Conservation (phyloP, 30 jellyfish, hydroid and myxozoan genomes). For the Cassiopea xamachana region DNA sequence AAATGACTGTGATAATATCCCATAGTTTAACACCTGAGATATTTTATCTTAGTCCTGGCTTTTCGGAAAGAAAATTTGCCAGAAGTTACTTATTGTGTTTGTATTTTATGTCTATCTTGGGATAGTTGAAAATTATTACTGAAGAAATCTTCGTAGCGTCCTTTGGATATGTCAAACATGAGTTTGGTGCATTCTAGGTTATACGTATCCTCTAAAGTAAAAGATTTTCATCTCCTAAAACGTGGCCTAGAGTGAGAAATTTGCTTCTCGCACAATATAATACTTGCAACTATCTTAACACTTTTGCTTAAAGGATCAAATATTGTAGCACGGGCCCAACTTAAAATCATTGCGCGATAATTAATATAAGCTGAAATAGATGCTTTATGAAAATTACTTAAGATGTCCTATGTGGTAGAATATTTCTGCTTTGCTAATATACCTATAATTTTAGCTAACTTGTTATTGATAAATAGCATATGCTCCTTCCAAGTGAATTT, state of each 20-base stretch:
- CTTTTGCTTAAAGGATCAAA: conserved; percentile 9
- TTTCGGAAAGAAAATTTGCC: conserved; percentile 31
- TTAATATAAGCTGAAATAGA: too few species aligned
- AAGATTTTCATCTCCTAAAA: too few species aligned
- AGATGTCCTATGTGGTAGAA: conserved; percentile 7
- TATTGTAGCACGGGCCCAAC: conserved; percentile 13
- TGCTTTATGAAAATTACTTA: conserved; percentile 11
- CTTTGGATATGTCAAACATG: conserved; percentile 22
- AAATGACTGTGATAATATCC: too few species aligned
- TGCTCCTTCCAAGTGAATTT: too few species aligned
- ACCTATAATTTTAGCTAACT: conserved; percentile 5
- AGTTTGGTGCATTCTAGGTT: conserved; percentile 34
- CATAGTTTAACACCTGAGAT: too few species aligned
- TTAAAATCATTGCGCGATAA: too few species aligned
- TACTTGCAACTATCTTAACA: conserved; percentile 30
- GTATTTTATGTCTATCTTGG: background rate
- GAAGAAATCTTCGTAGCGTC: conserved; percentile 18
- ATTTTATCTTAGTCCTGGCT: background rate
- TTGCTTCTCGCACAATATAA: background rate
- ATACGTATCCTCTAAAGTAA: conserved; percentile 49
- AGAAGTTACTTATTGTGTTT: conserved; percentile 35
- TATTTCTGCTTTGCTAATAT: conserved; percentile 17
- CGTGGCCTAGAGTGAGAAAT: too few species aligned
- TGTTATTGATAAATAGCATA: too few species aligned
- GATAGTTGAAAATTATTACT: conserved; percentile 1